phyloP scores from a whole-genome alignment of 2,113 vertebrate genomes.

The Ptilonorhynchus violaceus region DNA sequence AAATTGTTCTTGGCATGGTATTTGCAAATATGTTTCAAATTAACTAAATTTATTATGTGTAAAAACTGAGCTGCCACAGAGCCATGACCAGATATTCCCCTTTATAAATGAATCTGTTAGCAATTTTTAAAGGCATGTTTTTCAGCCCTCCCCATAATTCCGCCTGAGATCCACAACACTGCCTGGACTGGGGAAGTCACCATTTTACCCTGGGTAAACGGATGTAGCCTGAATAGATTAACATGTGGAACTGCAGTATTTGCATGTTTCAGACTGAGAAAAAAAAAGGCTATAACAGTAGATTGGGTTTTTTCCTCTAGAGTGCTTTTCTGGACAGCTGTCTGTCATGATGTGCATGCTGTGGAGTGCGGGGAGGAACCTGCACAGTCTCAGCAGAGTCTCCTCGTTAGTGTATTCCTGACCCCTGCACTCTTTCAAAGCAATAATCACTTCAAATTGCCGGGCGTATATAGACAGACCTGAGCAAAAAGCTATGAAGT shows the following conservation, averaged over 20 bases:
- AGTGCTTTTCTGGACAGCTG: not conserved
- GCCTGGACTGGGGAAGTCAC: not conserved
- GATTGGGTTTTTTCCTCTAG: not conserved
- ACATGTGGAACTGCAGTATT: not conserved
- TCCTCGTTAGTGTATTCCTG: not conserved
- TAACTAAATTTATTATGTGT: not conserved
- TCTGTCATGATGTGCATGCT: not conserved
- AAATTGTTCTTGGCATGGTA: not conserved
- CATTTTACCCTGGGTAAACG: not conserved
- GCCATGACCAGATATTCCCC: not conserved
- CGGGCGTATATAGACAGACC: not conserved
- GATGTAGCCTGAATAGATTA: not conserved
- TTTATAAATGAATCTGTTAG: not conserved
- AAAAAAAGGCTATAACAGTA: not conserved
- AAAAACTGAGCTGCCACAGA: not conserved
- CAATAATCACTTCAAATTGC: not conserved
- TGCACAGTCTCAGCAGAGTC: not conserved
- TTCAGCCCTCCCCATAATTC: not conserved
- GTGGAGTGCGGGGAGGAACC: not conserved
- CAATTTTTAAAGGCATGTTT: slow-evolving; percentile 10
- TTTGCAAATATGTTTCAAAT: slow-evolving; percentile 28
- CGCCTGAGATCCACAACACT: not conserved
- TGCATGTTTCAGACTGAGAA: not conserved
- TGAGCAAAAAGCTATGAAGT: not conserved
- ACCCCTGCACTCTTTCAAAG: not conserved